phyloP scores from a whole-genome alignment of 2,113 vertebrate genomes.

The Indicator indicator region DNA sequence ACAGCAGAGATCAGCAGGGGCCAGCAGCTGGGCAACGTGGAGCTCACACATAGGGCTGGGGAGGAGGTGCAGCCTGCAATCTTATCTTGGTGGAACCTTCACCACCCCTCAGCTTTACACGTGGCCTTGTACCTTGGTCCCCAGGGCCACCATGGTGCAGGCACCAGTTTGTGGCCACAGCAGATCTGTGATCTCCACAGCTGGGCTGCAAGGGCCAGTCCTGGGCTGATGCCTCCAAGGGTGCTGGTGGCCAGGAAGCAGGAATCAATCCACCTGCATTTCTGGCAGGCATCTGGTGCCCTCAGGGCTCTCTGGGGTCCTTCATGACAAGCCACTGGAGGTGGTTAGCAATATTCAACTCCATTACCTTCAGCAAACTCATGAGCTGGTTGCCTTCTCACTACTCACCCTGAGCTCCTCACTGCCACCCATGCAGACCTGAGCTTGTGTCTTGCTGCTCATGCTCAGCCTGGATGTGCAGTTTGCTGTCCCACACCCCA shows the following conservation, averaged over 20 bases:
- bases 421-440: background rate
- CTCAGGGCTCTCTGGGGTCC: background rate
- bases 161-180: background rate
- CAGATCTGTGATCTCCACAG: background rate
- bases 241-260: background rate
- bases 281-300: background rate
- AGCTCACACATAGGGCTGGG: background rate
- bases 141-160: background rate
- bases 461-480: background rate
- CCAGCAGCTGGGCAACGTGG: background rate
- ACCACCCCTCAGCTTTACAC: background rate
- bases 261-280: background rate
- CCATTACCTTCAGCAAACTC: background rate
- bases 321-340: background rate
- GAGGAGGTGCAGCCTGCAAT: background rate
- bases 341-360: background rate
- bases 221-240: background rate
- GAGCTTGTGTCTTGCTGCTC: background rate
- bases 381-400: background rate
- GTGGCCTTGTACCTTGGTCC: constrained; percentile 6
- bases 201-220: background rate
- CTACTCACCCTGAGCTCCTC: background rate
- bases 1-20: background rate
- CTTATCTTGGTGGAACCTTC: constrained; percentile 21
- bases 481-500: background rate